Evolutionary conservation across 2,797 vertebrate species (phyloP).

Genomic region (Alectoris magna): DNA sequence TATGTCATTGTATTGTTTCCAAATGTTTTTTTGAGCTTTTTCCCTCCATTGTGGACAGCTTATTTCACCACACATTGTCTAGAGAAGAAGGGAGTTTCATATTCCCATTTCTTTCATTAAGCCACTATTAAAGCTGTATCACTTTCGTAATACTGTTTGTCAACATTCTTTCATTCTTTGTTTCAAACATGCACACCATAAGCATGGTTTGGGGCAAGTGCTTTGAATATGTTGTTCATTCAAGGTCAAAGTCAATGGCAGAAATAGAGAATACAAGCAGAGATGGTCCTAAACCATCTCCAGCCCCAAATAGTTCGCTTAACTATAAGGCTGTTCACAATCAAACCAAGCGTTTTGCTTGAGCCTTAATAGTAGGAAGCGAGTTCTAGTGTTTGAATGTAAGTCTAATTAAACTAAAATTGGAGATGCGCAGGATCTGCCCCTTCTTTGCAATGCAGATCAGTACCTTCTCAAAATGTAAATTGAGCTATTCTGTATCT

Average conservation of each 20-base stretch:
- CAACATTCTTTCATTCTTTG: constrained; percentile 47
- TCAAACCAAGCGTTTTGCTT: not conserved
- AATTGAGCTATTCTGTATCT: not conserved
- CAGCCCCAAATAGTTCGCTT: not conserved
- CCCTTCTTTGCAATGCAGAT: not conserved
- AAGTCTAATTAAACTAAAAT: not conserved
- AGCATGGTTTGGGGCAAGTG: constrained; percentile 26
- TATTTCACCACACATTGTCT: constrained; percentile 45
- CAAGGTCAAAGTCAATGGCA: not conserved
- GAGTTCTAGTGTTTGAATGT: not conserved
- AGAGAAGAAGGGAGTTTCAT: constrained; percentile 31
- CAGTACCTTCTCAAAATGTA: not conserved
- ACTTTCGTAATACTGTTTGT: constrained; percentile 53
- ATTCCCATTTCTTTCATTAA: constrained; percentile 48
- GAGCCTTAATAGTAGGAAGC: not conserved
- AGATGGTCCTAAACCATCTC: not conserved
- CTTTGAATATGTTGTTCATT: constrained; percentile 18
- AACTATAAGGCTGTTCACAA: not conserved
- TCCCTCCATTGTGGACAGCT: not conserved
- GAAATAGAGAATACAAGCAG: not conserved
- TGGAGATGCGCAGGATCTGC: not conserved
- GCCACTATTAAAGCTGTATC: constrained; percentile 43
- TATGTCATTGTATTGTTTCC: constrained; percentile 66
- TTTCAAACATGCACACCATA: constrained; percentile 17
- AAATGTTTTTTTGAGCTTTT: constrained; percentile 60